A percentile compares a stretch with the other conserved stretches of the same genome.
Conservation (phyloP, 2,888 invertebrate species). For the Cryptus armator region DNA sequence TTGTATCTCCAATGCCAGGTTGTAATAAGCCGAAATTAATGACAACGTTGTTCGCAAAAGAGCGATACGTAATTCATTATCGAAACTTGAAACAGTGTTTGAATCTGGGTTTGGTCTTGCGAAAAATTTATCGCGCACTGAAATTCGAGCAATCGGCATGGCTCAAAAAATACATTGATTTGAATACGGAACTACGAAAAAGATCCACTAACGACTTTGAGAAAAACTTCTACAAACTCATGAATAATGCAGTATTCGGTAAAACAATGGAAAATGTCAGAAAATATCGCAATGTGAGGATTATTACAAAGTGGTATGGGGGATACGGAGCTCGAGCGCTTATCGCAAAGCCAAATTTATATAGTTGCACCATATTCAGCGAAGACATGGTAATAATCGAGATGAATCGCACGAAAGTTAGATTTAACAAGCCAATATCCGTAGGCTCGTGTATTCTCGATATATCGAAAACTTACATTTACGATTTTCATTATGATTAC, state of each 20-base stretch:
- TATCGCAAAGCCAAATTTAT: slow-evolving; percentile 79
- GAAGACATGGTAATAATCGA: slow-evolving; percentile 76
- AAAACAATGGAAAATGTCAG: too few species aligned
- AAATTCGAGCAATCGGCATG: slow-evolving; percentile 81
- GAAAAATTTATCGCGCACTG: slow-evolving; percentile 77
- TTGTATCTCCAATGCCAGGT: neutral
- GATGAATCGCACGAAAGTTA: slow-evolving; percentile 70
- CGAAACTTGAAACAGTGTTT: slow-evolving; percentile 45
- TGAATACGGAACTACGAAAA: slow-evolving; percentile 80
- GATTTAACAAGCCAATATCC: slow-evolving; percentile 62
- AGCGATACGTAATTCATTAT: slow-evolving; percentile 76
- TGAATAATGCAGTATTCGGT: too few species aligned
- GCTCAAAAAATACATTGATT: slow-evolving; percentile 81
- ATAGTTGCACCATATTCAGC: slow-evolving; percentile 63
- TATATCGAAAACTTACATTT: slow-evolving; percentile 81
- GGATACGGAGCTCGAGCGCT: slow-evolving; percentile 77
- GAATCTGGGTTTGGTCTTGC: slow-evolving; percentile 72
- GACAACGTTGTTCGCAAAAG: slow-evolving; percentile 2
- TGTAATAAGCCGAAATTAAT: slow-evolving; percentile 65
- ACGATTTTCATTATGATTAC: slow-evolving; percentile 81
- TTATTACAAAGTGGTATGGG: slow-evolving; percentile 73
- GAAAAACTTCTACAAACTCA: slow-evolving; percentile 74
- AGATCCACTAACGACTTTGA: slow-evolving; percentile 78
- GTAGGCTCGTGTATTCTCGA: slow-evolving; percentile 47
- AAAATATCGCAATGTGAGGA: too few species aligned